These are phyloP conservation scores for Corbicula japonica DNA, from an alignment of 2,888 invertebrate species.

Conservation along the genomic window DNA sequence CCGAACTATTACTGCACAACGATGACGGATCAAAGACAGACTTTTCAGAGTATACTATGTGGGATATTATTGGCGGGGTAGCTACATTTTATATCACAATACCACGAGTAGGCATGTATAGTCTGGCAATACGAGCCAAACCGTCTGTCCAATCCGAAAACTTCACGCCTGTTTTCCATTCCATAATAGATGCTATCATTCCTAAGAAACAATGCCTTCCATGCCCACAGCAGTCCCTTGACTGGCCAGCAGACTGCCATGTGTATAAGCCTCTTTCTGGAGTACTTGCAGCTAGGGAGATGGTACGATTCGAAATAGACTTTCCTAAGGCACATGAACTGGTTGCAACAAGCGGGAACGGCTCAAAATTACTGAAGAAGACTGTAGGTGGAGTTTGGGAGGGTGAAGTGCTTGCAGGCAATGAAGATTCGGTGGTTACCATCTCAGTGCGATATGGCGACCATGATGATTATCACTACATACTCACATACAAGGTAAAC, in stretches of 20 bases:
- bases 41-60: conserved; percentile 66
- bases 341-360: conserved; percentile 64
- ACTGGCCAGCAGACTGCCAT: conserved; percentile 66
- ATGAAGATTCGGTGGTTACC: conserved; percentile 66
- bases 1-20: conserved; percentile 60
- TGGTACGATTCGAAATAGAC: conserved; percentile 57
- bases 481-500: conserved; percentile 67
- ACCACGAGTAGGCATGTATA: conserved; percentile 62
- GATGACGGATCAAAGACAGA: conserved; percentile 58
- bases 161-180: conserved; percentile 62
- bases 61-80: conserved; percentile 63
- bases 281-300: conserved; percentile 59
- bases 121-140: conserved; percentile 63
- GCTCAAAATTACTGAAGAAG: conserved; percentile 55
- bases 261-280: conserved; percentile 59
- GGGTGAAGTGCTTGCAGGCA: conserved; percentile 62
- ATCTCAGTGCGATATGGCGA: conserved; percentile 53
- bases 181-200: conserved; percentile 64
- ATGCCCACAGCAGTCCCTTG: conserved; percentile 68
- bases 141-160: conserved; percentile 48
- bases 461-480: conserved; percentile 59
- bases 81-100: conserved; percentile 62
- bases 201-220: conserved; percentile 68
- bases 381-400: conserved; percentile 54
- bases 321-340: conserved; percentile 55